These are phyloP conservation scores for Actias luna DNA, from an alignment of 2,888 invertebrate species.

Conservation along the genomic window DNA sequence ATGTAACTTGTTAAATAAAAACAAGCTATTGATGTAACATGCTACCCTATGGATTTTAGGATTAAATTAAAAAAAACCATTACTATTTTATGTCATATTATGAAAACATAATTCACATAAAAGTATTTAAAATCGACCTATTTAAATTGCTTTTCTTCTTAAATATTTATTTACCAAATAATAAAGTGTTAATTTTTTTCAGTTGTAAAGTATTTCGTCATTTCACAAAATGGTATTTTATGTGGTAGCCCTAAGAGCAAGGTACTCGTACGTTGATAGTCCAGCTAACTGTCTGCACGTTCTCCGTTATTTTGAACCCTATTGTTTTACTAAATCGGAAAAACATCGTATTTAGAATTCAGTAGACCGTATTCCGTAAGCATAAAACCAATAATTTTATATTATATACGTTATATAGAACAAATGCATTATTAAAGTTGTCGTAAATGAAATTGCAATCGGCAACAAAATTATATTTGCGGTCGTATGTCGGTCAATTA, in stretches of 20 bases:
- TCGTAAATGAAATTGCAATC: conserved; percentile 7
- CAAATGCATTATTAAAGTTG: conserved; percentile 19
- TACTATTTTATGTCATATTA: no score
- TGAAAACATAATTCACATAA: no score
- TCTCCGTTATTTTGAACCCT: conserved; percentile 29
- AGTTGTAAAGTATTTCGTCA: background rate
- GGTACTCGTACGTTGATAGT: conserved; percentile 24
- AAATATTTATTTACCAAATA: no score
- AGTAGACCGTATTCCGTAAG: background rate
- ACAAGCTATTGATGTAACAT: no score
- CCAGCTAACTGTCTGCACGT: conserved; percentile 26
- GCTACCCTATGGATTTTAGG: no score
- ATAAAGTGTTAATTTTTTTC: background rate
- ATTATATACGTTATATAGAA: conserved; percentile 4
- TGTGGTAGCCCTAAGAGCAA: conserved; percentile 8
- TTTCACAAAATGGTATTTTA: background rate
- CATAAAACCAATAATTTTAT: background rate
- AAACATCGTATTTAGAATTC: conserved; percentile 17
- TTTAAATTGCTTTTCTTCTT: no score
- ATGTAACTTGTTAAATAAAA: no score
- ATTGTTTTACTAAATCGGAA: conserved; percentile 27
- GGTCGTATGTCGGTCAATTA: conserved; percentile 12
- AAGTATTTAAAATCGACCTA: no score
- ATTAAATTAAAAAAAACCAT: no score
- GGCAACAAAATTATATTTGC: conserved; percentile 23